Percentiles rank a stretch among this genome's conserved stretches.
These are phyloP conservation scores for Lasiommata megera DNA, from an alignment of 2,888 invertebrate genomes.

Conservation along the genomic window DNA sequence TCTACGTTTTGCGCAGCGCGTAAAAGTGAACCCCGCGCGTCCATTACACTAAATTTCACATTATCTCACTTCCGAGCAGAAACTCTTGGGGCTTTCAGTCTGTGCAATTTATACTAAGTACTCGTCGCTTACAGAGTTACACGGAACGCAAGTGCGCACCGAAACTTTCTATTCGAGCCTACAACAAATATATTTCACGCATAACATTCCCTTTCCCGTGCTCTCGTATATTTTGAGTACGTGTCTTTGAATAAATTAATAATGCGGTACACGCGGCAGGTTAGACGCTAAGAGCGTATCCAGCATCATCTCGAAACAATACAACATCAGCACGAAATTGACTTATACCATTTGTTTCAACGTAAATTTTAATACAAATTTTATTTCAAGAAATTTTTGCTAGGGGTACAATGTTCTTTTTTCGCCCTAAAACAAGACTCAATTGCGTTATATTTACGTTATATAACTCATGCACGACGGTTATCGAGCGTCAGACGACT, in stretches of 20 bases:
- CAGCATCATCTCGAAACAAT: no score
- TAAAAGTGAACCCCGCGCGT: slow-evolving; percentile 24
- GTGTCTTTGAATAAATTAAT: slow-evolving; percentile 50
- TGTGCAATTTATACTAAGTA: slow-evolving; percentile 35
- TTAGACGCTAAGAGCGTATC: background rate
- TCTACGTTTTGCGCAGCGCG: background rate
- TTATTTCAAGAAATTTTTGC: no score
- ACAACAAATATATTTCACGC: slow-evolving; percentile 28
- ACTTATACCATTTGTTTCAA: no score
- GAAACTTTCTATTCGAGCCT: slow-evolving; percentile 39
- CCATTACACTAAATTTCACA: slow-evolving; percentile 32
- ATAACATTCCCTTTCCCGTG: slow-evolving; percentile 40
- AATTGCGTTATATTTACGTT: no score
- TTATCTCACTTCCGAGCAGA: slow-evolving; percentile 33
- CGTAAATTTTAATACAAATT: no score
- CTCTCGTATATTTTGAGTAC: slow-evolving; percentile 44
- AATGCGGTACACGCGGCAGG: slow-evolving; percentile 13
- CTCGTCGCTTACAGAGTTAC: slow-evolving; percentile 32
- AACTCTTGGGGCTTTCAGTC: slow-evolving; percentile 24
- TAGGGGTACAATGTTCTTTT: no score
- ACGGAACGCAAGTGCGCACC: slow-evolving; percentile 30
- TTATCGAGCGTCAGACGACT: no score
- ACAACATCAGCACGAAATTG: no score
- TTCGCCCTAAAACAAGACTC: no score
- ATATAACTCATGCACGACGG: no score